Conservation (phyloP, 2,797 vertebrate genomes). For the Gambelia wislizenii region DNA sequence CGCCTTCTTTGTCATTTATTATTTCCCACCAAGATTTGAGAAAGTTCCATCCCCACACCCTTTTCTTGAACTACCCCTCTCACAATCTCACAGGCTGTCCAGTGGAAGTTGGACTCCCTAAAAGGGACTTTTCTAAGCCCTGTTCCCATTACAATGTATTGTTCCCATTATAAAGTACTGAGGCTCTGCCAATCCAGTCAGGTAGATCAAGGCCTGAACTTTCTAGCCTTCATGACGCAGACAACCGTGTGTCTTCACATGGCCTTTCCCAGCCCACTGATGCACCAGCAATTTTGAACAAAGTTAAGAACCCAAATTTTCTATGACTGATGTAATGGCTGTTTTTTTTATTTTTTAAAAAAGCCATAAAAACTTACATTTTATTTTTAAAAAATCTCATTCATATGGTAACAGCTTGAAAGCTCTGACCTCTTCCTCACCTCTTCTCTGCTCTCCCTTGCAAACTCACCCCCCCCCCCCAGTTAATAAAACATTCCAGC, state of each 20-base stretch:
- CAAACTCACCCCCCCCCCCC: conserved; percentile 24
- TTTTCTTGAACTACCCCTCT: no score
- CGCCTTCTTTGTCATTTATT: background rate
- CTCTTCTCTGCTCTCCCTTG: conserved; percentile 45
- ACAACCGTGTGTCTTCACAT: background rate
- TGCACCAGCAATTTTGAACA: background rate
- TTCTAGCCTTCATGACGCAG: background rate
- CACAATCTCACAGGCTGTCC: no score
- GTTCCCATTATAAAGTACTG: background rate
- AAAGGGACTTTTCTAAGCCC: no score
- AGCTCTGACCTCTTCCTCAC: conserved; percentile 63
- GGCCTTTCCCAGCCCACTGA: background rate
- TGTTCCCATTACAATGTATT: no score
- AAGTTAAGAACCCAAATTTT: background rate
- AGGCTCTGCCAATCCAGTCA: background rate
- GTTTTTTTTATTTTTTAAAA: conserved; percentile 40
- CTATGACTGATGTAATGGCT: background rate
- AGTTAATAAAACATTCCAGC: conserved; percentile 57
- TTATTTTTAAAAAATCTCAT: background rate
- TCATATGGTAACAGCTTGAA: conserved; percentile 59
- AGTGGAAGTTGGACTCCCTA: no score
- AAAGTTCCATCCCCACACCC: background rate
- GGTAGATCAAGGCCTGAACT: background rate
- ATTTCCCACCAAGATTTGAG: background rate
- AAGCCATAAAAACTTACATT: background rate